Base-by-base conservation (phyloP, 2,797 vertebrate species). In the Gallinago solitaria region DNA sequence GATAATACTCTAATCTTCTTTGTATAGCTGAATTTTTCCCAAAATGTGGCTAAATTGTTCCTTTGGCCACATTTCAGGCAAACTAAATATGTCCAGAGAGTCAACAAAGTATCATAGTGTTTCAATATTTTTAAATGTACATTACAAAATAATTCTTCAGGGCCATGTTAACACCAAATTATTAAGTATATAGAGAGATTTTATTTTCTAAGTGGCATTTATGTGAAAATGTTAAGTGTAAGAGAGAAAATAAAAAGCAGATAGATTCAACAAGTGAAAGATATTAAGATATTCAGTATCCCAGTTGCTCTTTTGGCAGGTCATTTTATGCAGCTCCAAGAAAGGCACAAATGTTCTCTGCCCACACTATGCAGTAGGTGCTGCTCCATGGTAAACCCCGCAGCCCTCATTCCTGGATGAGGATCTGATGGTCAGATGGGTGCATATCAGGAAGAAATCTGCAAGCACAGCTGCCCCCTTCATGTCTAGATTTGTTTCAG, bases 21-120 rank as follows among this genome's bases (percentile, higher is more conserved):
- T 88, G 64, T 80, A 83, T 41, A 53, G 57, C 28, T 45, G 24
- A 67, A 11, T 74, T 94, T 84, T 25, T 43, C 8, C n/a, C 69
- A 4, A 67, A 68, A 35, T 81, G 75, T 41, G 23, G 83, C 59
- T 88, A 53, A 68, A 48, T 83, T 78, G 30, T 77, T 75, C 41
- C 61, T 95, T 90, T 95, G 90, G 69, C 41, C 11, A 2, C 47
- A 83, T 88, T 91, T 93, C 76, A 90, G 50, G 23, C 56, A 75
- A 83, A 45, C 6, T 32, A 60, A 91, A 33, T 67, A 75, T 11
- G 48, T 68, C 67, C 56, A 90, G 83, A 88, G 80, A 61, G 60
- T 32, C 75, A 83, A 50, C 43, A 77, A 64, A 89, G 14, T 79
- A 89, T 18, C 51, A 76, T n/a, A 67, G 25, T n/a, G 30, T 64